Base-by-base conservation (phyloP, 2,797 vertebrate species). In the Catamblyrhynchus diadema region DNA sequence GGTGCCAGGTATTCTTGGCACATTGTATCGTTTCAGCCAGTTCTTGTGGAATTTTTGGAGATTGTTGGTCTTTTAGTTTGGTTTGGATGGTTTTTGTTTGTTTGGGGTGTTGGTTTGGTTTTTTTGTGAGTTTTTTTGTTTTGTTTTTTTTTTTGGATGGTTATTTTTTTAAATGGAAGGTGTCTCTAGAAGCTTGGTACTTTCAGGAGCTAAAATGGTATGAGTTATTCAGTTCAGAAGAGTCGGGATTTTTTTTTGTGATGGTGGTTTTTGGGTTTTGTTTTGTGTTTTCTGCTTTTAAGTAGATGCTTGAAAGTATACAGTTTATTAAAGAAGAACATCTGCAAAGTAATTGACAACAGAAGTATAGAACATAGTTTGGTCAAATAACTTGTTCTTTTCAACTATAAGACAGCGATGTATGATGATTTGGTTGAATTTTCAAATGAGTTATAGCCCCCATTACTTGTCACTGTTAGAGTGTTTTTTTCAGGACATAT, bases 11-110 rank as follows among this genome's bases (percentile, higher is more conserved):
- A 4, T 45, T 39, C 20, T 64, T 61, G 54, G 23, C 1, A 0
- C 32, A 8, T 83, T 54, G 21, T 14, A 9, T 47, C 11, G 14
- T 64, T 82, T 60, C 25, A 91, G 17, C 13, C 21, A 32, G 17
- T 45, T 74, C 12, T 60, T 88, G 14, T 16, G 17, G n/a, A 6
- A 4, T 8, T 35, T 53, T 27, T 0, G 25, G 22, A 4, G 0
- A 6, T 15, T 59, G 20, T 24, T 45, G 33, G 4, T 18, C 21
- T 72, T 20, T 53, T 51, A 8, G 6, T 27, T 50, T 57, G 28
- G 14, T 41, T 61, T 61, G 41, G 5, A 5, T 61, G 28, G 2
- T 3, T 21, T 32, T 45, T 35, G 48, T 50, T 33, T 42, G 13
- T 10, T 33, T 15, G 14, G 21, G 14, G 32, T 25, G 8, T 65